Evolutionary conservation across 2,888 invertebrate genomes (phyloP), one percentile per base, ranked within the genome.

Genomic region (Athalia cordata): DNA sequence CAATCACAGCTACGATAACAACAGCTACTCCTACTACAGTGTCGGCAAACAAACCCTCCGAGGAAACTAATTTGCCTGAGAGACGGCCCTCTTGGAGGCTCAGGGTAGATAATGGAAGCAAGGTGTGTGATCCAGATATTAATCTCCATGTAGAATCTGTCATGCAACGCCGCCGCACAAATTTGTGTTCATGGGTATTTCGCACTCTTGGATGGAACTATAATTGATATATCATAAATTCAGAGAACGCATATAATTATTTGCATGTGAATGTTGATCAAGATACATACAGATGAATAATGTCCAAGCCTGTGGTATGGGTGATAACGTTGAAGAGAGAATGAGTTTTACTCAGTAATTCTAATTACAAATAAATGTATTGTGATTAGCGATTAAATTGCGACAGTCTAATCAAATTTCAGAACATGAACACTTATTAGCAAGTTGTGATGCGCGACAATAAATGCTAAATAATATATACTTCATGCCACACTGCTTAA

Each of bases 31-130:
- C 92, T 65, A 91, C 91, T 75, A 89, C 90, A 80, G 92, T 92
- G 81, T 92, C 92, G 83, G 86, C 90, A 78, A 89, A 86, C 83
- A 89, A 89, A 87, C 83, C 86, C 81, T 85, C 87, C 67, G 89
- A 89, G 84, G 90, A 89, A 84, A 85, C 87, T 85, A 90, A 89
- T 84, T 87, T 91, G 83, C 92, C 92, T 84, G 97, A 97, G 91
- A 94, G 97, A 85, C 94, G 97, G 88, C 97, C 97, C 62, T 97
- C 97, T 85, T 97, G 97, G 97, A 94, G 97, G 90, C 93, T 97
- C 87, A 94, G 95, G 90, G 95, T 97, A 91, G 97, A 97, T 93
- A 95, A 96, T 91, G 93, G 95, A 91, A 96, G 95, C 92, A 97
- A 97, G 96, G 97, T 97, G 87, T 87, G 90, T 89, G 85, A 80